Evolutionary conservation across 2,113 vertebrate species (phyloP), one percentile per base, ranked within the genome.

Genomic region (Hymenochirus boettgeri): DNA sequence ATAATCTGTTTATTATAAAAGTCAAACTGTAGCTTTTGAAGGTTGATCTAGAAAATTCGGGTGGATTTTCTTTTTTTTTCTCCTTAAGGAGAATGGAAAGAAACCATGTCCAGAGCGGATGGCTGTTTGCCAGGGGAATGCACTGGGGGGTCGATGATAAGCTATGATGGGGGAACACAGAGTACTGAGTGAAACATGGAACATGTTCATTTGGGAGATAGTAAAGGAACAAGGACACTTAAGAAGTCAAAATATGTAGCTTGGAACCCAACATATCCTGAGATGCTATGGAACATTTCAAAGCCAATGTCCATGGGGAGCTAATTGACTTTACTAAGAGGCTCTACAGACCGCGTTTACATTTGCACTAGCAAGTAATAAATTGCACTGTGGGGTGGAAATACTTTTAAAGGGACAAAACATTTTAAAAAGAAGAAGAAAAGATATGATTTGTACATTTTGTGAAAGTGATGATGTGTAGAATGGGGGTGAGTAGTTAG

Each of bases 1-100:
- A 33, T 19, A 15, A 46, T 65, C 54, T 66, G 63, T 25, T 33
- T 50, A 66, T 50, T 58, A 58, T 66, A 58, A 66, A 58, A 58
- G n/a, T 50, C 45, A 33, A 15, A 23, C 45, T 25, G 17, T 29
- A 17, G 25, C 4, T 31, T 29, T 27, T 55, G 25, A 29, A 29
- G 52, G 37, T 33, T 24, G 26, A 57, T 66, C 33, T 25, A 37
- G 15, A n/a, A n/a, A 21, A 58, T 35, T 45, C 8, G 15, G 12
- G 52, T 5, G 24, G 22, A 10, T 52, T 25, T 17, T 45, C 13
- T 5, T n/a, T 17, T 12, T 55, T 56, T 18, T 31, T 57, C 17
- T 3, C 6, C 17, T 26, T 19, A 55, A 46, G 19, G 5, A 57
- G 51, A 24, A 51, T 62, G 63, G 63, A 66, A 6, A 22, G 46